Conservation (phyloP, 2,888 invertebrate genomes). For the Vanessa cardui region DNA sequence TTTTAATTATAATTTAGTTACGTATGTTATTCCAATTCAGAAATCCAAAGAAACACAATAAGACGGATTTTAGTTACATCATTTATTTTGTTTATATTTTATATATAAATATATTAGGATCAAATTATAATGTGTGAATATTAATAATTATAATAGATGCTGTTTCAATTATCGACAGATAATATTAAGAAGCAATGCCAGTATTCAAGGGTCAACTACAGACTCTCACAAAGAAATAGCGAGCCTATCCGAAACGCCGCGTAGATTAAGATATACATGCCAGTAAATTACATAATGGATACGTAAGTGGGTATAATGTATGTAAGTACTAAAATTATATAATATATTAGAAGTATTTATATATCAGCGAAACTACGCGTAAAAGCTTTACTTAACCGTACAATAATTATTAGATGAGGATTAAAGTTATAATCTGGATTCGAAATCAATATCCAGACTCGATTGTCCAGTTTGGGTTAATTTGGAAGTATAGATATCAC, state of each 20-base stretch:
- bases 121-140: conserved; percentile 37
- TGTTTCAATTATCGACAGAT: conserved; percentile 45
- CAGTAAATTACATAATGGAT: conserved; percentile 75
- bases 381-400: conserved; percentile 78
- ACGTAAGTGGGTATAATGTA: conserved; percentile 78
- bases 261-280: conserved; percentile 70
- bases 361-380: conserved; percentile 78
- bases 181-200: conserved; percentile 74
- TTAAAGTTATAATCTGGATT: conserved; percentile 69
- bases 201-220: conserved; percentile 58
- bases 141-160: conserved; percentile 38
- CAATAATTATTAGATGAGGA: conserved; percentile 72
- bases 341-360: conserved; percentile 73
- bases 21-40: conserved; percentile 75
- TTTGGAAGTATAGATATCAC: conserved; percentile 11
- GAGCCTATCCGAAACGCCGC: conserved; percentile 68
- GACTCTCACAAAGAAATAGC: conserved; percentile 59
- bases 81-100: conserved; percentile 42
- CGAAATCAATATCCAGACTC: conserved; percentile 71
- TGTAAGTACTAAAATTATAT: conserved; percentile 79
- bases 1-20: conserved; percentile 77
- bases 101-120: conserved; percentile 44
- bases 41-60: conserved; percentile 71
- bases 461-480: conserved; percentile 52
- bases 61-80: conserved; percentile 74